These are phyloP conservation scores for Alouatta palliata DNA, from an alignment of 2,113 vertebrate species.

Conservation along the genomic window DNA sequence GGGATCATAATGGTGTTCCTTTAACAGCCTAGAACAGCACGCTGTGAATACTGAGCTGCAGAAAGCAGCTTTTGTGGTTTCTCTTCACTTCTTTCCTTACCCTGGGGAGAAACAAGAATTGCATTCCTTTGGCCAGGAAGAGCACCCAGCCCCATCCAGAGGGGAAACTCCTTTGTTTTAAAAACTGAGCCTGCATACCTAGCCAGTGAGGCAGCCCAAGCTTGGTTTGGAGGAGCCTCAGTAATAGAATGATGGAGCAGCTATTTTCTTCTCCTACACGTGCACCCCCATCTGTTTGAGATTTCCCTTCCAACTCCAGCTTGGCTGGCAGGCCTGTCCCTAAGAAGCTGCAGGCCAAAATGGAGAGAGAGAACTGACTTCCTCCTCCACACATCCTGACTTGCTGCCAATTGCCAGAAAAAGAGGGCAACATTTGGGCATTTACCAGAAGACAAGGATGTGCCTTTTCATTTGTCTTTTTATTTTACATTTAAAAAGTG, in stretches of 20 bases:
- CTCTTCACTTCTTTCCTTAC: slow-evolving; percentile 29
- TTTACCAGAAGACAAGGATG: slow-evolving; percentile 79
- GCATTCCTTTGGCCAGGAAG: slow-evolving; percentile 40
- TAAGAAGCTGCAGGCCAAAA: slow-evolving; percentile 76
- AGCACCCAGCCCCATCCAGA: slow-evolving; percentile 16
- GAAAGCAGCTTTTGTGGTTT: neutral
- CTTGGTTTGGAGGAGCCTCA: slow-evolving; percentile 45
- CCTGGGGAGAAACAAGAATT: neutral
- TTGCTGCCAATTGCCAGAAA: slow-evolving; percentile 67
- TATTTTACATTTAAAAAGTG: slow-evolving; percentile 87
- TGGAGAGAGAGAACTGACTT: slow-evolving; percentile 65
- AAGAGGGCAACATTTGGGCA: slow-evolving; percentile 78
- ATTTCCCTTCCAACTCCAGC: slow-evolving; percentile 81
- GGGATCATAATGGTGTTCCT: slow-evolving; percentile 58
- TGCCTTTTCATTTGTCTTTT: slow-evolving; percentile 83
- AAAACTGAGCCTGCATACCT: slow-evolving; percentile 70
- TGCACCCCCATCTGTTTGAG: slow-evolving; percentile 83
- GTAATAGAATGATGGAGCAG: slow-evolving; percentile 75
- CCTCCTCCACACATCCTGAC: slow-evolving; percentile 58
- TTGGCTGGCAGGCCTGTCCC: slow-evolving; percentile 77
- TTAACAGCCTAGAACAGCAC: neutral
- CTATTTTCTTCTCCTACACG: slow-evolving; percentile 80
- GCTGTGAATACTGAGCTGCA: neutral
- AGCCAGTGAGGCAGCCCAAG: slow-evolving; percentile 55
- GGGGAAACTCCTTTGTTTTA: slow-evolving; percentile 68